Conservation (phyloP, 2,888 invertebrate species). For the Lottia gigantea region DNA sequence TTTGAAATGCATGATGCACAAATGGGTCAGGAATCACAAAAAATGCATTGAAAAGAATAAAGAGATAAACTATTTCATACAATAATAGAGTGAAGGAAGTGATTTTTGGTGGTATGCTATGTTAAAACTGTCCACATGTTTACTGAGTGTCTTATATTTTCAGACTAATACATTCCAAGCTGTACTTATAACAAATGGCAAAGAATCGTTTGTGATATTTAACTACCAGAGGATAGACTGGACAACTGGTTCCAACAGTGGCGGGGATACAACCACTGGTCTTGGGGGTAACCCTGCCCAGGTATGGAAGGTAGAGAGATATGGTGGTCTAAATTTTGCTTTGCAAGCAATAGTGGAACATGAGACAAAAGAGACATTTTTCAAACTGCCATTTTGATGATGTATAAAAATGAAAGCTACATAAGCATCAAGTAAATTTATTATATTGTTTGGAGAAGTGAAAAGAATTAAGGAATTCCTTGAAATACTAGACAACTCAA, state of each 20-base stretch:
- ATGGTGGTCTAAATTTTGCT: constrained; percentile 17
- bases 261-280: constrained; percentile 44
- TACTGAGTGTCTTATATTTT: constrained; percentile 22
- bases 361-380: constrained; percentile 3
- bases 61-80: too few relatives aligned
- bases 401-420: too few relatives aligned
- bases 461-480: too few relatives aligned
- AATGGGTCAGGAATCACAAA: too few relatives aligned
- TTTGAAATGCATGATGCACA: too few relatives aligned
- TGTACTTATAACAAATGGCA: constrained; percentile 92
- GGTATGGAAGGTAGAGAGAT: constrained; percentile 40
- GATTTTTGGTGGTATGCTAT: too few relatives aligned
- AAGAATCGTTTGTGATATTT: constrained; percentile 92
- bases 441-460: too few relatives aligned
- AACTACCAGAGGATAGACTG: constrained; percentile 85
- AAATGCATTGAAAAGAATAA: too few relatives aligned
- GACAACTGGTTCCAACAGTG: constrained; percentile 56
- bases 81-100: too few relatives aligned
- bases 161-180: constrained; percentile 97
- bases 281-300: constrained; percentile 54
- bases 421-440: too few relatives aligned
- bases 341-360: constrained; percentile 17
- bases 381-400: background rate
- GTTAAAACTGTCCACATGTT: too few relatives aligned
- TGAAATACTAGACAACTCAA: too few relatives aligned